Conservation (phyloP, 2,888 invertebrate species). For the Boloria selene region DNA sequence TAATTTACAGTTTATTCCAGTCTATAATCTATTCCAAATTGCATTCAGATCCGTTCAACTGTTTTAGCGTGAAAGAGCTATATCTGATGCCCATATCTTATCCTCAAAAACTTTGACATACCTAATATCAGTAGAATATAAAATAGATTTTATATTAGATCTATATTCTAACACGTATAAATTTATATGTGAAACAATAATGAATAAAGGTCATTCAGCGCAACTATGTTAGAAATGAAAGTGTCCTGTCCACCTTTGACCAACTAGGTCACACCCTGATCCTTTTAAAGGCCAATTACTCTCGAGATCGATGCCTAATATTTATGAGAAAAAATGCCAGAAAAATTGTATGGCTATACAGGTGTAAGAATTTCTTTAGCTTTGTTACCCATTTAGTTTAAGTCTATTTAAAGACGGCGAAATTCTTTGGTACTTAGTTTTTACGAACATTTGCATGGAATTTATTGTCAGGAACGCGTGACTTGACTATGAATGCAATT, state of each 20-base stretch:
- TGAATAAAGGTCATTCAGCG: constrained; percentile 49
- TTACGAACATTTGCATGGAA: constrained; percentile 11
- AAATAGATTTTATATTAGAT: background rate
- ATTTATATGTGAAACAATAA: constrained; percentile 28
- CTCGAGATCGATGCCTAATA: constrained; percentile 30
- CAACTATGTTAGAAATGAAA: constrained; percentile 64
- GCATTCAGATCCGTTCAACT: too few relatives aligned
- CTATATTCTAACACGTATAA: constrained; percentile 22
- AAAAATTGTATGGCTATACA: background rate
- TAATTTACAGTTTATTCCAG: too few relatives aligned
- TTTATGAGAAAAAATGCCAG: constrained; percentile 17
- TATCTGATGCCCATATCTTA: too few relatives aligned
- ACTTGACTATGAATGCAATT: constrained; percentile 18
- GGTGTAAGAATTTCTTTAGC: constrained; percentile 1
- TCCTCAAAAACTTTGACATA: too few relatives aligned
- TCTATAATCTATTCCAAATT: too few relatives aligned
- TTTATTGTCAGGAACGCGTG: constrained; percentile 19
- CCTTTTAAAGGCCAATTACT: constrained; percentile 69
- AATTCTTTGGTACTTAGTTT: constrained; percentile 14
- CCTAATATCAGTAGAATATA: too few relatives aligned
- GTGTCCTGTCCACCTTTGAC: constrained; percentile 70
- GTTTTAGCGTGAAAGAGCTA: too few relatives aligned
- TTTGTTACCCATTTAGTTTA: background rate
- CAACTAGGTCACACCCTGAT: constrained; percentile 60
- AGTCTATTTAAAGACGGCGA: constrained; percentile 28